A percentile compares a stretch with the other conserved stretches of the same genome.
Conservation (phyloP, 2,797 vertebrate species). For the Pseudochaenichthys georgianus region DNA sequence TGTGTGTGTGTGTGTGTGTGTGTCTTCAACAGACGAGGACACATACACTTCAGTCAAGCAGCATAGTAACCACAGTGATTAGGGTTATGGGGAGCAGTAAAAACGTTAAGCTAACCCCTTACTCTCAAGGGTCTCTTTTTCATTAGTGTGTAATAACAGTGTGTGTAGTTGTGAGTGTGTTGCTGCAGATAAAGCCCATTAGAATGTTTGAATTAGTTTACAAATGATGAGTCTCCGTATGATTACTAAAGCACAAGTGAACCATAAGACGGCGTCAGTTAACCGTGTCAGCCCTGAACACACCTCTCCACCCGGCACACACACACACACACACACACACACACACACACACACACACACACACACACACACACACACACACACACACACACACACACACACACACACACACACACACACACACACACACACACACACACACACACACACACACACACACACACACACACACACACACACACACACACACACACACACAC, state of each 20-base stretch:
- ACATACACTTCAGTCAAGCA: slow-evolving; percentile 32
- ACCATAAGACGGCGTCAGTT: slow-evolving; percentile 27
- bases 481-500: too few relatives aligned
- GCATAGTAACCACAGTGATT: slow-evolving; percentile 75
- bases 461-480: too few relatives aligned
- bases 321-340: slow-evolving; percentile 11
- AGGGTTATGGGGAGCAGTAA: slow-evolving; percentile 75
- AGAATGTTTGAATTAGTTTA: slow-evolving; percentile 67
- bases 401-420: too few relatives aligned
- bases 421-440: too few relatives aligned
- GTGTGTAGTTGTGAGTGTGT: slow-evolving; percentile 7
- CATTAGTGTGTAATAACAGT: slow-evolving; percentile 55
- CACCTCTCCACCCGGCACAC: slow-evolving; percentile 35
- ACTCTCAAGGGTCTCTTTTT: slow-evolving; percentile 72
- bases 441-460: too few relatives aligned
- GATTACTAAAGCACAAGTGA: slow-evolving; percentile 40
- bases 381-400: too few relatives aligned
- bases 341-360: too few relatives aligned
- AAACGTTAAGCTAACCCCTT: slow-evolving; percentile 72
- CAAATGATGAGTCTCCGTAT: slow-evolving; percentile 63
- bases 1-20: slow-evolving; percentile 32
- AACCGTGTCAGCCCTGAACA: slow-evolving; percentile 34
- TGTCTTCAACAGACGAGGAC: slow-evolving; percentile 55
- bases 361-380: too few relatives aligned
- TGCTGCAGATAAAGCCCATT: slow-evolving; percentile 69